Conservation (phyloP, 2,113 vertebrate genomes). For the Piaya cayana region DNA sequence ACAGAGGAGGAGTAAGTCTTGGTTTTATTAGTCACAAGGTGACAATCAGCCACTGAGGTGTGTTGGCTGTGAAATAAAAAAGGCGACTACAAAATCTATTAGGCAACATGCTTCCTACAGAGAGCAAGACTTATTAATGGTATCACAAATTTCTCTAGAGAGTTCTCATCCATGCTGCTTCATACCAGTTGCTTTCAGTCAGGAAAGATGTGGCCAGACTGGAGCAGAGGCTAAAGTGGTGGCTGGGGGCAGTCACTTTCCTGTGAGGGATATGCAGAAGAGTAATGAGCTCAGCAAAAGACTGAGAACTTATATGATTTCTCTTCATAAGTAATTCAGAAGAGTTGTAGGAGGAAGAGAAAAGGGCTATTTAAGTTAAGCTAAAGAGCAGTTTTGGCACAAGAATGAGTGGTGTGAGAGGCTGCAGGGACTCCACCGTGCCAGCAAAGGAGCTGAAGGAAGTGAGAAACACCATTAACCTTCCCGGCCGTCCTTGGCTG, state of each 20-base stretch:
- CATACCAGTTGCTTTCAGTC: background rate
- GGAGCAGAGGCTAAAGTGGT: constrained; percentile 3
- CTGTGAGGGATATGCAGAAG: background rate
- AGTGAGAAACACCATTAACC: constrained; percentile 13
- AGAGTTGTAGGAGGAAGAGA: constrained; percentile 35
- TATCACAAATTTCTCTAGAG: background rate
- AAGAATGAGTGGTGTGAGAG: background rate
- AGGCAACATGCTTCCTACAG: background rate
- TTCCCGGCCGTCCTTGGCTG: background rate
- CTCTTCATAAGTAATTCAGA: constrained; percentile 55
- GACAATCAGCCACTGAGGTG: background rate
- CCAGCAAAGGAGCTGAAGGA: constrained; percentile 13
- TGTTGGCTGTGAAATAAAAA: background rate
- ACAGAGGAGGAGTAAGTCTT: constrained; percentile 30
- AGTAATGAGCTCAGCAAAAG: constrained; percentile 45
- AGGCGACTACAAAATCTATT: constrained; percentile 16
- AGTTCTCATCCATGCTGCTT: background rate
- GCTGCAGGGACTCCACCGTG: background rate
- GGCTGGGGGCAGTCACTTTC: background rate
- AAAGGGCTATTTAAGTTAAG: constrained; percentile 32
- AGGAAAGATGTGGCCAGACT: background rate
- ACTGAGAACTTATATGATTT: background rate
- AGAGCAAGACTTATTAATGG: background rate
- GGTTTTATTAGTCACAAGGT: constrained; percentile 45
- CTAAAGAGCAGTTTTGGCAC: constrained; percentile 58